phyloP scores from a whole-genome alignment of 2,888 invertebrate genomes.

The Agrilus biguttatus region DNA sequence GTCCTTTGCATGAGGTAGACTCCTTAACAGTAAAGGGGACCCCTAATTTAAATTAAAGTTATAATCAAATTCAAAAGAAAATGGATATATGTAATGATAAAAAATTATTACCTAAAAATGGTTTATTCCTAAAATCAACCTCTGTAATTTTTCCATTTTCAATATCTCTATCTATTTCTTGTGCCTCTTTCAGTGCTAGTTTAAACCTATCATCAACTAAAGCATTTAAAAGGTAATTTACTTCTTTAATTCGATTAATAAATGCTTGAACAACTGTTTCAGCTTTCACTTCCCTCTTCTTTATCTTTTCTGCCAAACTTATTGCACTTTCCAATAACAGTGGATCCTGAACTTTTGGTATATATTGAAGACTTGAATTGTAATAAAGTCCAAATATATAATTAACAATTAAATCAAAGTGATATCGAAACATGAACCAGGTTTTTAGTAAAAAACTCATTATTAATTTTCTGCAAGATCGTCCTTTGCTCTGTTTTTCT shows the following conservation, averaged over 20 bases:
- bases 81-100: no score
- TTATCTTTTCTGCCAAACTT: conserved; percentile 50
- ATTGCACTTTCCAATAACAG: conserved; percentile 49
- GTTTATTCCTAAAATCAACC: conserved; percentile 51
- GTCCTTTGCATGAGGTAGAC: conserved; percentile 63
- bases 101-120: conserved; percentile 48
- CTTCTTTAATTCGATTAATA: conserved; percentile 60
- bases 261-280: conserved; percentile 57
- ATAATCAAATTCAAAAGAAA: neutral
- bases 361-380: conserved; percentile 23
- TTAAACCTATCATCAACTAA: conserved; percentile 69
- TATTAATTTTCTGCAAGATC: no score
- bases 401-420: conserved; percentile 34
- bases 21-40: conserved; percentile 91
- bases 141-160: conserved; percentile 40
- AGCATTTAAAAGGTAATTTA: conserved; percentile 65
- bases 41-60: conserved; percentile 33
- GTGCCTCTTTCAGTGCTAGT: conserved; percentile 65
- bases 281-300: conserved; percentile 44
- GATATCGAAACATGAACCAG: conserved; percentile 26
- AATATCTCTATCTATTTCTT: conserved; percentile 54
- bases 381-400: conserved; percentile 31
- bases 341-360: conserved; percentile 28
- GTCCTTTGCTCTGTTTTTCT: no score
- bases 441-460: no score